These are phyloP conservation scores for Drosophila watanabei DNA, from an alignment of 1,140 invertebrate genomes.

Conservation along the genomic window DNA sequence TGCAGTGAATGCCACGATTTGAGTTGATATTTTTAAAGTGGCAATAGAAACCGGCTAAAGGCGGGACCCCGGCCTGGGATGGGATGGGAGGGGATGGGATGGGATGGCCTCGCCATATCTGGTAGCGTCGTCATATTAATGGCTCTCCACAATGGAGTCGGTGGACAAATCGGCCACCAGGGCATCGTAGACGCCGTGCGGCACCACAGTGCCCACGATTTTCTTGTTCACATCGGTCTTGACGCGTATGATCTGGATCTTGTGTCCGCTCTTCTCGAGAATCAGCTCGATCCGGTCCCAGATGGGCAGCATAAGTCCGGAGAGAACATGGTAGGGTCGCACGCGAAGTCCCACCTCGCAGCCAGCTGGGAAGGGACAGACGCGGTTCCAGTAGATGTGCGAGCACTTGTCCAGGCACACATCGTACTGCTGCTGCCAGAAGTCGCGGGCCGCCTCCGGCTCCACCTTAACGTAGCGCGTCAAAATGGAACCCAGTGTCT, in stretches of 20 bases:
- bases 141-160: conserved; percentile 45
- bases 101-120: not conserved
- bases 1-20: conserved; percentile 70
- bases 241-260: conserved; percentile 71
- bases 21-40: conserved; percentile 82
- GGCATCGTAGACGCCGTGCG: conserved; percentile 51
- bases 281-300: conserved; percentile 67
- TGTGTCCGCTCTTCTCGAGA: conserved; percentile 42
- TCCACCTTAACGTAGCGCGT: conserved; percentile 51
- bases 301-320: conserved; percentile 67
- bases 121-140: conserved; percentile 4
- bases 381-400: conserved; percentile 57
- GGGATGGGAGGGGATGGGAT: conserved; percentile 4
- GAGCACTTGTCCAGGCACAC: conserved; percentile 54
- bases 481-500: conserved; percentile 43
- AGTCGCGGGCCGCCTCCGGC: conserved; percentile 27
- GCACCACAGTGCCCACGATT: conserved; percentile 72
- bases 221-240: conserved; percentile 58
- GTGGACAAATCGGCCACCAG: conserved; percentile 55
- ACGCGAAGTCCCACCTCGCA: conserved; percentile 59
- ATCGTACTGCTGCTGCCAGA: conserved; percentile 55
- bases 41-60: conserved; percentile 11
- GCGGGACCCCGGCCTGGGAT: not conserved
- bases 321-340: conserved; percentile 68
- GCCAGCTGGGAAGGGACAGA: conserved; percentile 33